Evolutionary conservation across 2,113 vertebrate species (phyloP), one percentile per base, ranked within the genome.

Genomic region (Laterallus jamaicensis): DNA sequence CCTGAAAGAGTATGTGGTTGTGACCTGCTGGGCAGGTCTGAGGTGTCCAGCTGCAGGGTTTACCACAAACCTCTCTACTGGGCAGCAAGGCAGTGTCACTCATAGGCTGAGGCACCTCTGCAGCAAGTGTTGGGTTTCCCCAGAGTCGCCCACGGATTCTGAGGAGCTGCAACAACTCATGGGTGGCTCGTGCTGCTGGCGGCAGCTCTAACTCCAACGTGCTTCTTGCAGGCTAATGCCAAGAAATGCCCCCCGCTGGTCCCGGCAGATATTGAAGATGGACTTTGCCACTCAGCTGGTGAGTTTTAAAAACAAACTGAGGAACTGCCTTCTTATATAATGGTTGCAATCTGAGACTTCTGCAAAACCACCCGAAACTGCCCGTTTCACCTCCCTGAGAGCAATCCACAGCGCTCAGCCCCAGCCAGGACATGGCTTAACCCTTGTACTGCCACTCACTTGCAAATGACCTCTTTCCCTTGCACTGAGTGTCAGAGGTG

Each of bases 221-320:
- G 2, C 87, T 97, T 98, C 86, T 98, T 97, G 91, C 97, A 99
- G 99, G 98, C 96, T 35, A 97, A 98, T 79, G 91, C 93, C 93
- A 98, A 98, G 96, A 97, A 95, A 78, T 94, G 96, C 29, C 81
- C 93, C 31, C 69, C 47, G 5, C 60, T 98, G 44, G 97, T 95
- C 58, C 94, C 97, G 35, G 96, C 95, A 92, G 98, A 98, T 63
- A 82, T 89, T 76, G 98, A 99, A 63, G 98, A 98, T 0, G 93
- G 95, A 67, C 86, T 94, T 31, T 94, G 96, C 88, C 98, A 97
- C 82, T 92, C 97, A 31, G 94, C 91, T 94, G 99, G 99, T 99
- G 97, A 99, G 99, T 99, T 99, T 96, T 98, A 88, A 98, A 98
- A 97, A 73, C 52, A 94, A 82, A 93, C 52, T 7, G 25, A 83